Evolutionary conservation across 1,140 invertebrate genomes (phyloP), one percentile per base, ranked within the genome.

Genomic region (Maniola jurtina): DNA sequence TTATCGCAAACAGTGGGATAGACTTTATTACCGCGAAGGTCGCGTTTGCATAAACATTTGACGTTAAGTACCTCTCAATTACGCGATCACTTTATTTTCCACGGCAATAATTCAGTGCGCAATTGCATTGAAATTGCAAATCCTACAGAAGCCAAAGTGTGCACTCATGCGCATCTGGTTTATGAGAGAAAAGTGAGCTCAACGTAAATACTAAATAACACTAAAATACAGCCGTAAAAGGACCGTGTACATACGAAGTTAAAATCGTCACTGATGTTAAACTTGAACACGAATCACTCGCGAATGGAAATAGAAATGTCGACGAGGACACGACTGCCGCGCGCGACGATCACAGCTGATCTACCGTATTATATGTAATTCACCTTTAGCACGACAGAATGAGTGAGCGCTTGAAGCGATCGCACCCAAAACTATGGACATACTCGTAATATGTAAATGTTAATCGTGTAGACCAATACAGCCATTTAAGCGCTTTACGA

Each of bases 141-240:
- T 58, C 25, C 25, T 15, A 38, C 48, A 16, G 45, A 54, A 78
- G 80, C 75, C 80, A 84, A 85, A 87, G 80, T 78, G 65, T 78
- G 68, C 72, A 80, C 80, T 86, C 77, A 70, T 77, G 77, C 81
- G 80, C 80, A 83, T 87, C 80, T 76, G 76, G 71, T 79, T 66
- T 76, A 35, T 35, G 50, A 61, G 13, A 57, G 66, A 63, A 63
- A 63, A 68, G 66, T 68, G 45, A 68, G 61, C 61, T 59, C 66
- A 63, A 68, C 36, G 40, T 7, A 48, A 66, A 11, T 13, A n/a
- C 13, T 45, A 38, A 66, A 54, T 47, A 48, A 25, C 64, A 61
- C 50, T 56, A 15, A 14, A 38, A 45, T 54, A 68, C 11, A 16
- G 45, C 3, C 35, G 34, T 55, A 40, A 48, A 15, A 36, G 11